Evolutionary conservation across 2,888 invertebrate genomes (phyloP).

Genomic region (Netelia inedita): DNA sequence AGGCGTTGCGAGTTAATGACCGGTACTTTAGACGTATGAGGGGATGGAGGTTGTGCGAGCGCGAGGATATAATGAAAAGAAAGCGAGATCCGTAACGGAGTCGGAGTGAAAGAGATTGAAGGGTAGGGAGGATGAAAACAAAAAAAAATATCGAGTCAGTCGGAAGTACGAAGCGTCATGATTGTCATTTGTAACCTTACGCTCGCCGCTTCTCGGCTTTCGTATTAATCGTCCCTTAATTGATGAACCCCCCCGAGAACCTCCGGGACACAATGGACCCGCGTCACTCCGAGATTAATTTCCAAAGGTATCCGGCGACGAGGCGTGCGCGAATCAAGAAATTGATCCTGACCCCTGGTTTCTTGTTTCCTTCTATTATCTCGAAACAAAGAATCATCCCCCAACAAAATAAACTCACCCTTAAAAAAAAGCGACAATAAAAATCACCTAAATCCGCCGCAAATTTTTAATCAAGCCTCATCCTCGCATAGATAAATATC

Average conservation of each 20-base stretch:
- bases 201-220: conserved; percentile 65
- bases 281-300: conserved; percentile 71
- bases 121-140: conserved; percentile 73
- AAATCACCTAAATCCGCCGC: background rate
- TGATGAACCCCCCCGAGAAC: conserved; percentile 76
- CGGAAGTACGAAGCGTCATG: conserved; percentile 72
- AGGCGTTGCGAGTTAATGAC: conserved; percentile 59
- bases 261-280: conserved; percentile 56
- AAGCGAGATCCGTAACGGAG: conserved; percentile 42
- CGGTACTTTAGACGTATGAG: conserved; percentile 37
- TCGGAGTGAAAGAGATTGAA: conserved; percentile 64
- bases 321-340: conserved; percentile 29
- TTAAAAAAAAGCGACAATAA: background rate
- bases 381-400: background rate
- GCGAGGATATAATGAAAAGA: conserved; percentile 47
- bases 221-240: conserved; percentile 81
- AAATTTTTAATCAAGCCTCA: background rate
- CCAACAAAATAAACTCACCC: too few species aligned
- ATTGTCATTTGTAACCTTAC: conserved; percentile 79
- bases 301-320: conserved; percentile 70
- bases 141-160: conserved; percentile 75
- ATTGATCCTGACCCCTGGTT: background rate
- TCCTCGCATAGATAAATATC: background rate
- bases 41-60: conserved; percentile 3
- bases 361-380: background rate